These are phyloP conservation scores for Hippolais icterina DNA, from an alignment of 2,113 vertebrate genomes.

Conservation along the genomic window DNA sequence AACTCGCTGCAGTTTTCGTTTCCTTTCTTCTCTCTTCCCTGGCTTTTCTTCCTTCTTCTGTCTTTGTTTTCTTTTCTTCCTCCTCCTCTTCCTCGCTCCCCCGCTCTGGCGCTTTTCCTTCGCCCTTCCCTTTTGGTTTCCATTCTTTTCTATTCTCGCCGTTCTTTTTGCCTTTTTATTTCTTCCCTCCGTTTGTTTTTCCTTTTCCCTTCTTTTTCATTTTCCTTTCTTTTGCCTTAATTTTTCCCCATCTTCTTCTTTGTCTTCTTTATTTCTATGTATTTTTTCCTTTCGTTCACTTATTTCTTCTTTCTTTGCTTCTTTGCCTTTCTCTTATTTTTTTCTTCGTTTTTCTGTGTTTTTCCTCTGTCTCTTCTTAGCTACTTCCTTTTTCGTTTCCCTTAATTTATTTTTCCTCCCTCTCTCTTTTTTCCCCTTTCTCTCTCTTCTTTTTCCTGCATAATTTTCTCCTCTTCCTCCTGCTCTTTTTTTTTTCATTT, in stretches of 20 bases:
- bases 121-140: not conserved
- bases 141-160: not conserved
- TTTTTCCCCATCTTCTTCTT: not conserved
- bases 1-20: not conserved
- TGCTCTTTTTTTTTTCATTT: not conserved
- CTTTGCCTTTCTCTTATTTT: not conserved
- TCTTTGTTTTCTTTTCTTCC: not conserved
- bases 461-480: not conserved
- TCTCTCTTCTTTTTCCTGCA: not conserved
- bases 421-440: not conserved
- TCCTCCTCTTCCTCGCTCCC: not conserved
- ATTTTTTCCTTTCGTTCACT: not conserved
- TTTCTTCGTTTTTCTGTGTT: not conserved
- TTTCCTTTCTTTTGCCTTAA: not conserved
- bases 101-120: not conserved
- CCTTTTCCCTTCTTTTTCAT: not conserved
- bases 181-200: not conserved
- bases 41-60: not conserved
- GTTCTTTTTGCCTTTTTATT: not conserved
- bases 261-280: not conserved
- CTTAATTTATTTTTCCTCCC: not conserved
- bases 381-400: not conserved
- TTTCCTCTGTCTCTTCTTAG: not conserved
- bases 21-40: not conserved
- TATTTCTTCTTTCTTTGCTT: not conserved